Conservation (phyloP, 1,140 invertebrate genomes). For the Neoseiulus cucumeris region DNA sequence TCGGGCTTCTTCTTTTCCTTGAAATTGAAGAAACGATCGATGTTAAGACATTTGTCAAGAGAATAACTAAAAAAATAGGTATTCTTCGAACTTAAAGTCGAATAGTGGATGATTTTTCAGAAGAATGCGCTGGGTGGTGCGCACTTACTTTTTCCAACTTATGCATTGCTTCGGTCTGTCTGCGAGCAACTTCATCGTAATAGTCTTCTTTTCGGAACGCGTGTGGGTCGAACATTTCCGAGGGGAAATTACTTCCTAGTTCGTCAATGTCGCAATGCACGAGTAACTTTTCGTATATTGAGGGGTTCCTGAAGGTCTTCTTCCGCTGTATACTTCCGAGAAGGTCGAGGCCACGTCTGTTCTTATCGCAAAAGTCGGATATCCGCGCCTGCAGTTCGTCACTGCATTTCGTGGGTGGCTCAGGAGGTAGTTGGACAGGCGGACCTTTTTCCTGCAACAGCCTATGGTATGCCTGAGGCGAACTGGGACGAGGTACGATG, state of each 20-base stretch:
- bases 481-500: background rate
- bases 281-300: constrained; percentile 19
- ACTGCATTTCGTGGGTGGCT: background rate
- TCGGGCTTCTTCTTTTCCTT: background rate
- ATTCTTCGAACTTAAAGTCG: too few relatives aligned
- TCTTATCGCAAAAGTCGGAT: background rate
- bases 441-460: background rate
- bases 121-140: too few relatives aligned
- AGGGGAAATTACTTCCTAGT: constrained; percentile 17
- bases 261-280: constrained; percentile 18
- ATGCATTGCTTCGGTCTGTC: constrained; percentile 10
- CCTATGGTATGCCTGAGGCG: background rate
- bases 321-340: constrained; percentile 12
- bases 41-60: too few relatives aligned
- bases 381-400: background rate
- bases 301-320: constrained; percentile 18
- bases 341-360: background rate
- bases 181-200: constrained; percentile 7
- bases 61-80: too few relatives aligned
- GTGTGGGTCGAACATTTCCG: constrained; percentile 15
- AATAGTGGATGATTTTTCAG: too few relatives aligned
- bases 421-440: background rate
- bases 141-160: background rate
- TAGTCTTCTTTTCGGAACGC: background rate
- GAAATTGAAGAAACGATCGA: background rate